These are phyloP conservation scores for Cyanoderma ruficeps DNA, from an alignment of 2,113 vertebrate genomes.

Conservation along the genomic window DNA sequence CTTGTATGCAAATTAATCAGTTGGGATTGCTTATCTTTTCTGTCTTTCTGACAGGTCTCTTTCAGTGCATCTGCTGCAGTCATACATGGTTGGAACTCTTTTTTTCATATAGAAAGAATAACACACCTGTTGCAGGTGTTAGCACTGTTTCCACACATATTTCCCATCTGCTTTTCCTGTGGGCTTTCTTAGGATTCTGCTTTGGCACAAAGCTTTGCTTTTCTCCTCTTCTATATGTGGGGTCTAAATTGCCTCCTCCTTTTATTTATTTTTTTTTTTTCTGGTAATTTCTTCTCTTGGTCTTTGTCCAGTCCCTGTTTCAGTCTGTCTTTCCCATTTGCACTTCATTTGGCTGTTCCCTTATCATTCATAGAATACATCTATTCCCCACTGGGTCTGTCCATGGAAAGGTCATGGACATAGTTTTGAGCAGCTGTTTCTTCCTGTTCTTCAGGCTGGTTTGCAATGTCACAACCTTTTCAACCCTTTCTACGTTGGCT, in stretches of 20 bases:
- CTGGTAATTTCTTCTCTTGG: neutral
- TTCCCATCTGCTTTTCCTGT: neutral
- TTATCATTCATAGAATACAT: neutral
- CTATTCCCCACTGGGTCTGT: neutral
- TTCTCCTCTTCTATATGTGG: neutral
- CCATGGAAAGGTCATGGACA: neutral
- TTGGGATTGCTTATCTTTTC: neutral
- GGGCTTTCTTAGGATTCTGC: neutral
- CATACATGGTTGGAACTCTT: neutral
- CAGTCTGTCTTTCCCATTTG: neutral
- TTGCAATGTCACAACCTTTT: neutral
- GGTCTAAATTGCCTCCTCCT: neutral
- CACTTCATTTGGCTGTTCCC: constrained; percentile 14
- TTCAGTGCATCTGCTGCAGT: neutral
- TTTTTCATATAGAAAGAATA: neutral
- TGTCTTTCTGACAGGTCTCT: neutral
- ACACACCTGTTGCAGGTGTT: constrained; percentile 5
- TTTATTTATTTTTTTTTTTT: neutral
- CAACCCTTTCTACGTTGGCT: neutral
- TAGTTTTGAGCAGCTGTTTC: constrained; percentile 8
- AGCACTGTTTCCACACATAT: neutral
- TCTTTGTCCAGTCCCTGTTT: neutral
- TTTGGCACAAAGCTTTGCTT: neutral
- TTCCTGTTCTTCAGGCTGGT: neutral
- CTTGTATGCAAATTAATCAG: neutral